phyloP scores from a whole-genome alignment of 2,797 vertebrate species.

The Gymnoscopelus braueri region DNA sequence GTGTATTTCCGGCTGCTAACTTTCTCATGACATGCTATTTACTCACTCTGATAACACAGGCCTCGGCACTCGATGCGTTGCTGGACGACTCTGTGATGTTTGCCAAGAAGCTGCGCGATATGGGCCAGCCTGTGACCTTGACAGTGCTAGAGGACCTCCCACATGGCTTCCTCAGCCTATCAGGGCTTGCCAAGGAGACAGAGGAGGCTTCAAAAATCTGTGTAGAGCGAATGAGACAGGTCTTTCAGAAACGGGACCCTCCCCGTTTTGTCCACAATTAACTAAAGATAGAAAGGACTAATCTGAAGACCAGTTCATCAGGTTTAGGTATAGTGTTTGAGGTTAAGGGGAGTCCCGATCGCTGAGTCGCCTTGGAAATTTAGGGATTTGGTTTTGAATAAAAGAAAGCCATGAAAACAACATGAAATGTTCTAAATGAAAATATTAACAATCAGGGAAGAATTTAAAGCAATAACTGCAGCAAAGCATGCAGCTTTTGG shows the following conservation, averaged over 20 bases:
- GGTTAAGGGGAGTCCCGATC: background rate
- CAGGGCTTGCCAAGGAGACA: conserved; percentile 84
- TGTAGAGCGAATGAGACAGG: conserved; percentile 76
- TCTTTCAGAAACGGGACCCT: conserved; percentile 66
- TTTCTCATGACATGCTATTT: background rate
- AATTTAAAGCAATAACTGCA: background rate
- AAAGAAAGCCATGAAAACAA: background rate
- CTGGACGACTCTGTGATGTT: conserved; percentile 93
- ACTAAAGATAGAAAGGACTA: conserved; percentile 44
- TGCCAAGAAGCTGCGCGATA: conserved; percentile 84
- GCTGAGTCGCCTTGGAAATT: background rate
- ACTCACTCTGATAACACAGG: conserved; percentile 67
- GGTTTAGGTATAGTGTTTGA: conserved; percentile 43
- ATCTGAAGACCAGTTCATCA: background rate
- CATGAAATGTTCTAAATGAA: conserved; percentile 3
- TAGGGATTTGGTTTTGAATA: background rate
- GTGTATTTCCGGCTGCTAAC: background rate
- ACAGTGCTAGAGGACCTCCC: conserved; percentile 89
- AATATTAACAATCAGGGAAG: background rate
- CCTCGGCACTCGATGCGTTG: conserved; percentile 89
- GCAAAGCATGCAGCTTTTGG: conserved; percentile 22
- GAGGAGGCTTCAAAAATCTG: conserved; percentile 81
- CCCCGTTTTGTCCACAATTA: conserved; percentile 13
- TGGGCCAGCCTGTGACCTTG: conserved; percentile 84
- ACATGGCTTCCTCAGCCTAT: conserved; percentile 91